Conservation (phyloP, 92 coral and sea anemone species). For the Zoanthus sociatus region DNA sequence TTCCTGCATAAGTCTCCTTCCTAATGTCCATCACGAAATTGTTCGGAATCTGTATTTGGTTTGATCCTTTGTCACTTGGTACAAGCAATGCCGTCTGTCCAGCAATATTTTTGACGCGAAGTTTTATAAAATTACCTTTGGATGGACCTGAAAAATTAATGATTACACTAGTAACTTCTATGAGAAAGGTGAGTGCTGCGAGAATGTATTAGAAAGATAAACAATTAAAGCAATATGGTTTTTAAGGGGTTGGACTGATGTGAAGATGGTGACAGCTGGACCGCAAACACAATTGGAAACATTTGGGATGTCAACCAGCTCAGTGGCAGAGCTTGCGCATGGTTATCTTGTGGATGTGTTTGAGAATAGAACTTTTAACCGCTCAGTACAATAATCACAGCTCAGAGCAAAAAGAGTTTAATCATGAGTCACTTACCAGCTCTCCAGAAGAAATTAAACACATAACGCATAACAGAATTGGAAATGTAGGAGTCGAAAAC, state of each 20-base stretch:
- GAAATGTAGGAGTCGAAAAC: conserved; percentile 78
- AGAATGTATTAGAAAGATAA: too few relatives aligned
- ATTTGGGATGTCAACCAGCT: too few relatives aligned
- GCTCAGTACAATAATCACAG: neutral
- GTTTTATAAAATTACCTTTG: conserved; percentile 56
- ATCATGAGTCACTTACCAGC: conserved; percentile 61
- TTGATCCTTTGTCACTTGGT: conserved; percentile 59
- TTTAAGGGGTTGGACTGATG: too few relatives aligned
- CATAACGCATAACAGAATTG: conserved; percentile 68
- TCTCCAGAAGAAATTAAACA: conserved; percentile 87
- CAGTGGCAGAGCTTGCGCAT: too few relatives aligned
- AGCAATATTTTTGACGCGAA: conserved; percentile 66
- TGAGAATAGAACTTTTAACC: too few relatives aligned
- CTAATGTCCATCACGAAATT: conserved; percentile 51
- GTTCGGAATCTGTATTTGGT: conserved; percentile 71
- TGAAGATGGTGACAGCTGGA: too few relatives aligned
- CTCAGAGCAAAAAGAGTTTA: neutral
- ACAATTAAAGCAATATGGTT: too few relatives aligned
- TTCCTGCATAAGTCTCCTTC: conserved; percentile 59
- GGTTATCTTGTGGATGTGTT: too few relatives aligned
- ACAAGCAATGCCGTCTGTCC: conserved; percentile 59
- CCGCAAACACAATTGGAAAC: too few relatives aligned
- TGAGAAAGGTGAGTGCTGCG: too few relatives aligned
- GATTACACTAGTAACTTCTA: neutral
- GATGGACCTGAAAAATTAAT: conserved; percentile 63